A percentile compares a stretch with the other conserved stretches of the same genome.
Evolutionary conservation across 2,888 invertebrate species (phyloP).

Genomic region (Drosophila mettleri): DNA sequence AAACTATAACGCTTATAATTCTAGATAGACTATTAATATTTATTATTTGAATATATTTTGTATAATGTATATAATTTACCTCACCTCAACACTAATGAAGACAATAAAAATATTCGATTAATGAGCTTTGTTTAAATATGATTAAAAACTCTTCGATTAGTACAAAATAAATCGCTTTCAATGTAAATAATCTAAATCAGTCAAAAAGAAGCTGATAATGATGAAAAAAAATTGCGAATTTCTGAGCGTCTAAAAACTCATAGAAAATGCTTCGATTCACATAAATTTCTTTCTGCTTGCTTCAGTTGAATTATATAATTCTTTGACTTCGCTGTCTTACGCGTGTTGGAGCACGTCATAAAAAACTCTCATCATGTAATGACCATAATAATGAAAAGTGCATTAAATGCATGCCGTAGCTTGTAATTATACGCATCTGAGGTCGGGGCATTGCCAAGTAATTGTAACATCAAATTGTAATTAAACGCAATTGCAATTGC

Average conservation of each 20-base stretch:
- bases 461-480: slow-evolving; percentile 74
- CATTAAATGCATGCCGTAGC: slow-evolving; percentile 52
- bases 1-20: too few species aligned
- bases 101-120: too few species aligned
- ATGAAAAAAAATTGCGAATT: too few species aligned
- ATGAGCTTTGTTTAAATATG: too few species aligned
- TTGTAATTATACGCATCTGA: slow-evolving; percentile 45
- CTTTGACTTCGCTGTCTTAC: background rate
- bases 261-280: background rate
- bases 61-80: background rate
- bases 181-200: too few species aligned
- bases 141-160: too few species aligned
- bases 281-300: background rate
- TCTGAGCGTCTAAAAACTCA: background rate
- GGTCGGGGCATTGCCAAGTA: background rate
- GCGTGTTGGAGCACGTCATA: background rate
- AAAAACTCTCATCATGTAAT: slow-evolving; percentile 41
- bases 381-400: slow-evolving; percentile 53
- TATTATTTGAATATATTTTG: too few species aligned
- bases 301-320: background rate
- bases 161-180: too few species aligned
- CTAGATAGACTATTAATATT: too few species aligned
- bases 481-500: slow-evolving; percentile 65
- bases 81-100: too few species aligned
- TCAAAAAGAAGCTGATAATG: too few species aligned